Evolutionary conservation across 2,797 vertebrate genomes (phyloP), one percentile per base, ranked within the genome.

Genomic region (Menidia menidia): DNA sequence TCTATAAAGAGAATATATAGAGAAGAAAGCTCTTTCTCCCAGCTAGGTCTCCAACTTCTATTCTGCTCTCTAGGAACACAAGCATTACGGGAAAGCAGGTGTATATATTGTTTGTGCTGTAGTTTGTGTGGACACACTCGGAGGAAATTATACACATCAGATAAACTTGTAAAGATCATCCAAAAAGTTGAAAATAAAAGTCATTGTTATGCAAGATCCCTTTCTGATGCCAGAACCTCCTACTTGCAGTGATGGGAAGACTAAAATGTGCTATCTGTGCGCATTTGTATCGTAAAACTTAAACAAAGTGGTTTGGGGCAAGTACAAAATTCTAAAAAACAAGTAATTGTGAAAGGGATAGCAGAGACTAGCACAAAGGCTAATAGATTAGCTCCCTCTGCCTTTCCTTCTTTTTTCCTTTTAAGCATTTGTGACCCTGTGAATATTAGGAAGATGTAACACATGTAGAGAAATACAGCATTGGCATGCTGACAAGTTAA

Each of bases 1-100:
- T 60, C 58, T 73, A 64, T 73, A 53, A 80, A 75, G 63, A 76
- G 65, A 72, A 58, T 81, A 71, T 67, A 50, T 53, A 78, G 53
- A 57, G 75, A 30, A 77, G 72, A 50, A 50, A 6, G 13, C 52
- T 64, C n/a, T n/a, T n/a, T n/a, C n/a, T n/a, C n/a, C n/a, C 31
- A 62, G 56, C 54, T 69, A 30, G 50, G 43, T 59, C 64, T 69
- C 33, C 60, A 31, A 47, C 48, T 63, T 81, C 33, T 79, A 44
- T 68, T 75, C 32, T 66, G 19, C 47, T 13, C 3, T 68, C 18
- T 54, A 57, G 15, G 47, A 73, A 57, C 55, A 65, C 35, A n/a
- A n/a, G n/a, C 19, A 12, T 33, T 44, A 60, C 5, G 52, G 55
- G 18, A 64, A 62, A 72, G 60, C 61, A 62, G 15, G 60, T 3